Evolutionary conservation across 2,113 vertebrate genomes (phyloP), one percentile per base, ranked within the genome.

Genomic region (Heterotis niloticus): DNA sequence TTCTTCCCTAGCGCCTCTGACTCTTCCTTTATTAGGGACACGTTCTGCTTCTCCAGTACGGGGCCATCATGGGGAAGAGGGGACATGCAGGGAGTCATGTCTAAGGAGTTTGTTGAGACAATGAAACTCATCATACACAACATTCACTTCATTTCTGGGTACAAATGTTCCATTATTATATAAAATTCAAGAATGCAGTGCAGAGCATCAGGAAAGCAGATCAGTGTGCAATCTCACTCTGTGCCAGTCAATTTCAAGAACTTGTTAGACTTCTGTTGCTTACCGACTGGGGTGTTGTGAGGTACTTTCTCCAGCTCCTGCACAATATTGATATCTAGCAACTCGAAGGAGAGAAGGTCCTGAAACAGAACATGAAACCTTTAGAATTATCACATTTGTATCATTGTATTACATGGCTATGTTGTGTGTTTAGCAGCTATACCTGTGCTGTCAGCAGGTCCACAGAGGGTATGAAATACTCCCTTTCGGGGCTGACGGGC

Each of bases 381-480:
- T 2, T 5, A 24, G 1, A n/a, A 59, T 1, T 44, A 44, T 59
- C 28, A 29, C 16, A 13, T 10, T 18, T 10, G 3, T n/a, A 65
- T 68, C 52, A 12, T 44, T 9, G 17, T 14, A 5, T 7, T 2
- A 13, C 54, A 44, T 10, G 71, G 5, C 54, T 24, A 4, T 34
- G 44, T 52, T 51, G 52, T 14, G 10, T n/a, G 18, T 20, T 0
- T 44, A 44, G 34, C 34, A 44, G 34, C 81, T 24, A 68, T 79
- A 99, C 97, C 96, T 99, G 97, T 66, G 97, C 96, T 26, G 96
- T 99, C 76, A 99, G 93, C 78, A 99, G 93, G 90, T 99, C 96
- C 0, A 98, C 94, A 7, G 96, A 98, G 51, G 96, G 97, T 81
- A 98, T 96, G 85, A 95, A 98, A 82, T 90, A 94, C 73, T 95